A percentile compares a stretch with the other conserved stretches of the same genome.
Conservation (phyloP, 2,113 vertebrate species). For the Gymnobelideus leadbeateri region DNA sequence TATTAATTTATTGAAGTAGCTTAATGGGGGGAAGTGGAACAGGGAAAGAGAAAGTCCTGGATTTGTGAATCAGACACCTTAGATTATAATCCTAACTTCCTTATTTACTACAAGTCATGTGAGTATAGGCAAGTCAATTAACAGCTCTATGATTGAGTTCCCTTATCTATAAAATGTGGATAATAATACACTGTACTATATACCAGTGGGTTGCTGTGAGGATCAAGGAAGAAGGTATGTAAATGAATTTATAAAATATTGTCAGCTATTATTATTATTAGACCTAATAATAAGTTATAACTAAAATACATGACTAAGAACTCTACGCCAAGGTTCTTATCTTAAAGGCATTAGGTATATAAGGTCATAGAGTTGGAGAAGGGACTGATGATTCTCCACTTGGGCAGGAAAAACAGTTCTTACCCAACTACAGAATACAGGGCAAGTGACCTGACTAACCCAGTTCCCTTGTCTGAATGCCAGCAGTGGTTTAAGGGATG, state of each 20-base stretch:
- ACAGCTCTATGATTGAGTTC: not conserved
- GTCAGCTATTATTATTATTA: not conserved
- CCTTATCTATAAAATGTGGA: not conserved
- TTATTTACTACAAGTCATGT: not conserved
- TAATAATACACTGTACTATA: not conserved
- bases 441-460: not conserved
- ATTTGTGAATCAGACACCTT: not conserved
- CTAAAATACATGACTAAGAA: not conserved
- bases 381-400: not conserved
- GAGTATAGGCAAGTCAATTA: not conserved
- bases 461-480: constrained; percentile 11
- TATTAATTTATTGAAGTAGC: not conserved
- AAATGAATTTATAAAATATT: not conserved
- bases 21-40: not conserved
- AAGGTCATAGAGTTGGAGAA: not conserved
- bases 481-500: not conserved
- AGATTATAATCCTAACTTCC: not conserved
- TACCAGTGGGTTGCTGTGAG: not conserved
- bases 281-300: constrained; percentile 4
- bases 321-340: not conserved
- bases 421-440: not conserved
- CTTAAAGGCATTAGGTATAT: not conserved
- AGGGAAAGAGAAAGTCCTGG: not conserved
- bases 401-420: not conserved
- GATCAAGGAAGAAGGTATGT: not conserved